Evolutionary conservation across 2,888 invertebrate genomes (phyloP), one percentile per base, ranked within the genome.

Genomic region (Philaethria dido): DNA sequence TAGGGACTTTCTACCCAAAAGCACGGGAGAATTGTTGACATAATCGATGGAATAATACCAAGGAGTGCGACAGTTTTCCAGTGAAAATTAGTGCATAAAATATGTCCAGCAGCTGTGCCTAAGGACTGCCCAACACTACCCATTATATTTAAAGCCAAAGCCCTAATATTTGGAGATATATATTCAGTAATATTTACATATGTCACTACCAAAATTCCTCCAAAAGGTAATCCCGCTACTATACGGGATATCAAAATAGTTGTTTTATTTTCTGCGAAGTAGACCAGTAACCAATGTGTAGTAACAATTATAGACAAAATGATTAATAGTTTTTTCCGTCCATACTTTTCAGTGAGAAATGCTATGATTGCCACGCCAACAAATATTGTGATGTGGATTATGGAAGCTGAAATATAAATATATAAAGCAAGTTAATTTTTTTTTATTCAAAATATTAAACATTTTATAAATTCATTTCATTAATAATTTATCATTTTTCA

Each of bases 1-100:
- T 69, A 70, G 0, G 75, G 75, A 44, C 75, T 75, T 54, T 77
- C 75, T 0, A 72, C 69, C 72, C 71, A 77, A 66, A 75, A 73
- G 0, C 71, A 20, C 3, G 74, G 73, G 1, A 73, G 20, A 1
- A 75, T 29, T 9, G 54, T 62, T 3, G 72, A 72, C n/a, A 73
- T 60, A 11, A 61, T 55, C 0, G 73, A 61, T 2, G 74, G 74
- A 16, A 73, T 67, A 0, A 72, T 60, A 9, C 75, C 75, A 6
- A 77, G 60, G 1, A 75, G 48, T 1, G 73, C 72, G 11, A 75
- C 75, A 8, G 48, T 61, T 64, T 68, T 71, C 75, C 75, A 77
- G 52, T 75, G 63, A n/a, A 73, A 44, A n/a, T 72, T 16, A 20
- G 73, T 67, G 20, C 74, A 70, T 20, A 74, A 60, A 3, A 74